Conservation (phyloP, 2,888 invertebrate species). For the Agrypnus murinus region DNA sequence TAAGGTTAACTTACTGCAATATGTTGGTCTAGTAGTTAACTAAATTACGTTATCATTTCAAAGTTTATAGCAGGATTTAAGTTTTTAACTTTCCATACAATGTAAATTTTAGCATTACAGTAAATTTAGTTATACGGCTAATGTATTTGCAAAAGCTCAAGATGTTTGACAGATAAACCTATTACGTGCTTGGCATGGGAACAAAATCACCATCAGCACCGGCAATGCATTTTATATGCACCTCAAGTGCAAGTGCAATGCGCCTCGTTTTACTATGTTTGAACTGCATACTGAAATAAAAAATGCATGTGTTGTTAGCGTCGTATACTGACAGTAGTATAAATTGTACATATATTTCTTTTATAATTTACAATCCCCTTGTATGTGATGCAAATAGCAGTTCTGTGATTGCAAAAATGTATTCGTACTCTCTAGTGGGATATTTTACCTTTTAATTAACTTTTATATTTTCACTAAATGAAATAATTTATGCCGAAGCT, state of each 20-base stretch:
- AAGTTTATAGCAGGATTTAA: background rate
- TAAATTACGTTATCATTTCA: background rate
- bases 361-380: too few species aligned
- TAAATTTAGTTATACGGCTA: background rate
- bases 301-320: too few species aligned
- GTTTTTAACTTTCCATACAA: background rate
- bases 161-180: slow-evolving; percentile 40
- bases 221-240: slow-evolving; percentile 28
- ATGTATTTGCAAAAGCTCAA: slow-evolving; percentile 22
- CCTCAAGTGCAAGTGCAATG: slow-evolving; percentile 13
- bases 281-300: background rate
- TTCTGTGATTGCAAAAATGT: too few species aligned
- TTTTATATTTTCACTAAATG: too few species aligned
- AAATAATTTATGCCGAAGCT: too few species aligned
- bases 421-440: too few species aligned
- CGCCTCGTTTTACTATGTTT: background rate
- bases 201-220: slow-evolving; percentile 3
- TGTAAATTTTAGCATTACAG: background rate
- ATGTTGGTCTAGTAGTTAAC: background rate
- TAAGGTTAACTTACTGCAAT: slow-evolving; percentile 8
- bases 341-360: too few species aligned
- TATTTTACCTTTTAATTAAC: too few species aligned
- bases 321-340: too few species aligned
- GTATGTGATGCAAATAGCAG: too few species aligned
- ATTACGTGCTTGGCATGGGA: slow-evolving; percentile 22